phyloP scores from a whole-genome alignment of 2,797 vertebrate species.

The Sandelia bainsii region DNA sequence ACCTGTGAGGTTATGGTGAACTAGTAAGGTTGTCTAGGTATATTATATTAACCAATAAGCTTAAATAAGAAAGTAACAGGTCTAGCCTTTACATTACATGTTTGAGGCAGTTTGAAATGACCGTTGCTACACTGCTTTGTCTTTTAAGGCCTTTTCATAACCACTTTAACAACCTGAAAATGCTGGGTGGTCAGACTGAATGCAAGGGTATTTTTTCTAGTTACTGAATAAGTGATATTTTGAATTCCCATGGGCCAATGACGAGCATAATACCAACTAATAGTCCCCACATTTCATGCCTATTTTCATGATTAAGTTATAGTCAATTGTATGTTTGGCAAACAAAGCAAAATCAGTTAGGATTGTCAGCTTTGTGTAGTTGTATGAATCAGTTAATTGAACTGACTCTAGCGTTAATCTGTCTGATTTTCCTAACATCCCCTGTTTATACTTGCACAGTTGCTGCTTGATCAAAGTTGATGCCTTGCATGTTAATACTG shows the following conservation, averaged over 20 bases:
- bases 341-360: slow-evolving; percentile 7
- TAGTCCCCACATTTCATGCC: too few relatives aligned
- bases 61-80: too few relatives aligned
- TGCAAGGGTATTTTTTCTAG: not conserved
- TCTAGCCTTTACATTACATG: too few relatives aligned
- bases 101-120: too few relatives aligned
- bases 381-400: slow-evolving; percentile 14
- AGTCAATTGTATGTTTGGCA: slow-evolving; percentile 3
- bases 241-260: not conserved
- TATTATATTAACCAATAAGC: too few relatives aligned
- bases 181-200: not conserved
- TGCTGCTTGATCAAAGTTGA: slow-evolving; percentile 6
- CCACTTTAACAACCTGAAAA: not conserved
- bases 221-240: not conserved
- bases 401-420: slow-evolving; percentile 1
- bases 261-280: not conserved
- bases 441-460: slow-evolving; percentile 14
- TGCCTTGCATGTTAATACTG: not conserved
- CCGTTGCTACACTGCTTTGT: too few relatives aligned
- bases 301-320: not conserved
- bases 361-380: slow-evolving; percentile 14
- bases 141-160: too few relatives aligned
- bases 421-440: slow-evolving; percentile 5
- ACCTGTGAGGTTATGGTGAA: too few relatives aligned
- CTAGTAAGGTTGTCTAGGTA: too few relatives aligned